These are phyloP conservation scores for Dinomys branickii DNA, from an alignment of 2,113 vertebrate species.

Conservation along the genomic window DNA sequence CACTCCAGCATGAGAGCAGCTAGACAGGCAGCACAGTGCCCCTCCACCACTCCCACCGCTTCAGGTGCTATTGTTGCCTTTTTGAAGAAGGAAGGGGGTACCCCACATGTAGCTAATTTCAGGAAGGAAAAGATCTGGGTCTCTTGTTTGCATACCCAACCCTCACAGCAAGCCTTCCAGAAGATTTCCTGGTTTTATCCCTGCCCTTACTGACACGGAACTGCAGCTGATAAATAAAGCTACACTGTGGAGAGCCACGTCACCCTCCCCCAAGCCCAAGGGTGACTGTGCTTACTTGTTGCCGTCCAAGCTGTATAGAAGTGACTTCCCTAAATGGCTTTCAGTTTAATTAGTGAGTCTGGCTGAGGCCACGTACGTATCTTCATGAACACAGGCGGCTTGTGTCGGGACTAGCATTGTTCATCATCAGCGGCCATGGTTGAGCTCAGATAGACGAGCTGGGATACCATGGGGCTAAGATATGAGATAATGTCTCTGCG, in stretches of 20 bases:
- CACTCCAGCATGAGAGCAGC: neutral
- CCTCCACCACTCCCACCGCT: neutral
- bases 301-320: neutral
- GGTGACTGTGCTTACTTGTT: neutral
- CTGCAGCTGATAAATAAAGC: neutral
- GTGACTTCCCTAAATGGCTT: neutral
- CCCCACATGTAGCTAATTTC: neutral
- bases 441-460: neutral
- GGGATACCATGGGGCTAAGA: neutral
- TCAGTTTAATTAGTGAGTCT: neutral
- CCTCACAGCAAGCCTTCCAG: neutral
- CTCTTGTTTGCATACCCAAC: neutral
- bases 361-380: neutral
- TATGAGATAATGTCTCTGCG: neutral
- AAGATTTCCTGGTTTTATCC: neutral
- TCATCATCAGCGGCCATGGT: neutral
- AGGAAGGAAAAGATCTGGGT: neutral
- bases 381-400: neutral
- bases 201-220: neutral
- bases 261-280: neutral
- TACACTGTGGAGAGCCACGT: neutral
- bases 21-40: neutral
- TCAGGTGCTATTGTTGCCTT: neutral
- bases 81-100: neutral
- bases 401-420: neutral